Conservation (phyloP, 2,113 vertebrate species). For the Daubentonia madagascariensis region DNA sequence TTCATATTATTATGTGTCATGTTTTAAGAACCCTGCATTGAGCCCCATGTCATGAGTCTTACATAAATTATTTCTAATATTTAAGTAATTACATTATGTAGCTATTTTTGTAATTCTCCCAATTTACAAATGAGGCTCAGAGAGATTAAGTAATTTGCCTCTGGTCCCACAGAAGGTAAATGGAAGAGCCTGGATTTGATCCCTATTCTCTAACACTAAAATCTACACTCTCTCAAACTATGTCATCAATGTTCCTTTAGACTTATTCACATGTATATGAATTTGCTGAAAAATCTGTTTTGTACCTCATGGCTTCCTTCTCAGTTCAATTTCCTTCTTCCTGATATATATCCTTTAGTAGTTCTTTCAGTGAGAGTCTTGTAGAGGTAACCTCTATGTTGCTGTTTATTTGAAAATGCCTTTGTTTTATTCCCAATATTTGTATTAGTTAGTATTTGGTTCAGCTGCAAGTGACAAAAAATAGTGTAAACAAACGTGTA, state of each 20-base stretch:
- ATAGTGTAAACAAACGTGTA: neutral
- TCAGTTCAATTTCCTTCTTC: neutral
- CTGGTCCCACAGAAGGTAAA: neutral
- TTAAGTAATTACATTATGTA: neutral
- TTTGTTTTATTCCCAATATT: neutral
- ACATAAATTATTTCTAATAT: slow-evolving; percentile 12
- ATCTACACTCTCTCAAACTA: neutral
- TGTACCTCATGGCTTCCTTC: neutral
- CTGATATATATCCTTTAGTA: neutral
- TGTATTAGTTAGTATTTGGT: slow-evolving; percentile 4
- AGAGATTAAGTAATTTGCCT: neutral
- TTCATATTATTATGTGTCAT: neutral
- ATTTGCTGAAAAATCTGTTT: neutral
- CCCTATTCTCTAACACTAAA: neutral
- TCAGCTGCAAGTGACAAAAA: neutral
- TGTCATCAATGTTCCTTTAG: neutral
- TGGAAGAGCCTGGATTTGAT: neutral
- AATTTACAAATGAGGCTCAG: neutral
- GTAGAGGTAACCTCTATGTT: neutral
- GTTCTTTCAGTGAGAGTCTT: neutral
- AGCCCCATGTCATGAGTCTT: neutral
- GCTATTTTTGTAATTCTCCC: neutral
- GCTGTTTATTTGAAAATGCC: neutral
- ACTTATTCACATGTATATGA: neutral
- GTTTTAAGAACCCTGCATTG: neutral